These are phyloP conservation scores for Metacarcinus magister DNA, from an alignment of 2,888 invertebrate genomes.

Conservation along the genomic window DNA sequence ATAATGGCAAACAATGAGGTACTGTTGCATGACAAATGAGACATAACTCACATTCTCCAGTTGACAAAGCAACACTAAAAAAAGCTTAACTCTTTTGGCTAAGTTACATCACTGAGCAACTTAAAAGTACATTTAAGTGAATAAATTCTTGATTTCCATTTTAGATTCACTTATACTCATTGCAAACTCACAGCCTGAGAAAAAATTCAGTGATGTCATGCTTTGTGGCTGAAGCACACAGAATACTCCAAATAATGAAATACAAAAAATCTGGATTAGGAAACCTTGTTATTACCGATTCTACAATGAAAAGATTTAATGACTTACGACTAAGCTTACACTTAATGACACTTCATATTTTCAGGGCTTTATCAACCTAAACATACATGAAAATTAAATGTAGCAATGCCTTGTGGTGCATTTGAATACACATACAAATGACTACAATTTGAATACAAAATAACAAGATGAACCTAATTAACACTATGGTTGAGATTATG, in stretches of 20 bases:
- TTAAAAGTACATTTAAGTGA: conserved; percentile 62
- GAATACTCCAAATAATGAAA: conserved; percentile 57
- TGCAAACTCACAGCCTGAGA: conserved; percentile 70
- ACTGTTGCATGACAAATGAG: conserved; percentile 71
- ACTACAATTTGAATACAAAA: conserved; percentile 13
- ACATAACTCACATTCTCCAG: conserved; percentile 64
- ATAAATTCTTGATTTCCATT: conserved; percentile 61
- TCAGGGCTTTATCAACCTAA: conserved; percentile 46
- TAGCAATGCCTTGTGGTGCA: conserved; percentile 32
- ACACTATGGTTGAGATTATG: conserved; percentile 32
- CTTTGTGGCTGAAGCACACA: conserved; percentile 57
- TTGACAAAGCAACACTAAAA: conserved; percentile 67
- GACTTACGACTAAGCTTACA: conserved; percentile 60
- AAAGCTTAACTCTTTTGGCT: conserved; percentile 62
- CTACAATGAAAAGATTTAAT: conserved; percentile 55
- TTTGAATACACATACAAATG: conserved; percentile 20
- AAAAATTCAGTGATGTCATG: conserved; percentile 64
- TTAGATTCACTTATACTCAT: conserved; percentile 58
- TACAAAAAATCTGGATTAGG: conserved; percentile 53
- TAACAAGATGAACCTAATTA: conserved; percentile 40
- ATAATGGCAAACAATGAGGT: conserved; percentile 73
- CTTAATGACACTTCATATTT: conserved; percentile 62
- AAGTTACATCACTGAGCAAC: conserved; percentile 70
- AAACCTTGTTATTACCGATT: conserved; percentile 56
- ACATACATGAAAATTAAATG: conserved; percentile 43